phyloP scores from a whole-genome alignment of 2,113 vertebrate species.

The Nerophis lumbriciformis region DNA sequence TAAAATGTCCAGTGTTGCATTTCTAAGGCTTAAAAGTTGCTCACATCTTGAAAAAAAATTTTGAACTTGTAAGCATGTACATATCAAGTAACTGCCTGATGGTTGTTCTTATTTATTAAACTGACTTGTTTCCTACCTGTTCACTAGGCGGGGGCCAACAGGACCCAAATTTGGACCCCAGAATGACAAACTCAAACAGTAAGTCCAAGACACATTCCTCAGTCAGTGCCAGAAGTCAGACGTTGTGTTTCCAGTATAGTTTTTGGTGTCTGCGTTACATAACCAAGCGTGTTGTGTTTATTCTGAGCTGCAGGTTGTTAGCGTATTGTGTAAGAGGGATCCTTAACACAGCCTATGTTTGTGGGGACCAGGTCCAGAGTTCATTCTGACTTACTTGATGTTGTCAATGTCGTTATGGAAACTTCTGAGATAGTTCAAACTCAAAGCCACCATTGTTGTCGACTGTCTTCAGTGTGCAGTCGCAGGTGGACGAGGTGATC shows the following conservation, averaged over 20 bases:
- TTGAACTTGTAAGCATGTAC: too few species aligned
- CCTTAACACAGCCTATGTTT: background rate
- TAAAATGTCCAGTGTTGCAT: background rate
- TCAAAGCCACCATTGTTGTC: too few species aligned
- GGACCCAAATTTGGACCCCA: slow-evolving; percentile 90
- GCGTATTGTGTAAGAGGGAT: slow-evolving; percentile 33
- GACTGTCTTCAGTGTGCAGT: slow-evolving; percentile 81
- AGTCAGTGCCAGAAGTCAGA: slow-evolving; percentile 11
- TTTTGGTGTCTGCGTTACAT: slow-evolving; percentile 38
- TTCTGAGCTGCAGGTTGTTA: slow-evolving; percentile 34
- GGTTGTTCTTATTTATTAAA: background rate
- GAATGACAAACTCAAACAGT: slow-evolving; percentile 97
- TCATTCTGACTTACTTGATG: too few species aligned
- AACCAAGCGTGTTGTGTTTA: slow-evolving; percentile 44
- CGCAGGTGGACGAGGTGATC: slow-evolving; percentile 97
- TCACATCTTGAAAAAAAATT: too few species aligned
- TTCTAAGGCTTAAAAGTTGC: too few species aligned
- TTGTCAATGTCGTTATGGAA: too few species aligned
- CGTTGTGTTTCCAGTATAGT: background rate
- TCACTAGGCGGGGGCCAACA: slow-evolving; percentile 86
- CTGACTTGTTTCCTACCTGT: slow-evolving; percentile 1
- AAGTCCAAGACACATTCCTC: slow-evolving; percentile 66
- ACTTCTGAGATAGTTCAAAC: too few species aligned
- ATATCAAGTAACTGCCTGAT: too few species aligned
- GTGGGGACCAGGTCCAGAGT: background rate